Base-by-base conservation (phyloP, 2,888 invertebrate species). In the Oeneis ivallda region DNA sequence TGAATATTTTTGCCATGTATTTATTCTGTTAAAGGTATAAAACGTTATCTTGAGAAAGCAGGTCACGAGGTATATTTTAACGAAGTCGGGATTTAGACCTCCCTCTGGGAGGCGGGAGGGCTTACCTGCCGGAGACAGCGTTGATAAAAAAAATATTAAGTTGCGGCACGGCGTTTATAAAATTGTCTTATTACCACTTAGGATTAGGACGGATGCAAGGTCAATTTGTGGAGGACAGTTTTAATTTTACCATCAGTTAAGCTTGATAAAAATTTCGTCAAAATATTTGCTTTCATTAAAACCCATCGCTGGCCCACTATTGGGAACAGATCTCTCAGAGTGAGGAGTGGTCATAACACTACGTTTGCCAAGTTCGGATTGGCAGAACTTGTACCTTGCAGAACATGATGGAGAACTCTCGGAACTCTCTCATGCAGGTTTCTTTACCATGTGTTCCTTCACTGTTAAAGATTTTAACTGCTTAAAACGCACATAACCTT, bases 121-220 rank as follows among this genome's bases (percentile, higher is more conserved):
- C 15, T 50, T 60, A 56, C 61, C 67, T 71, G 64, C 62, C 68
- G 58, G 63, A 54, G 70, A 71, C 71, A 72, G 57, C 65, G 67
- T 64, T 70, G 57, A 71, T 72, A 72, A 71, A 72, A 71, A 68
- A 70, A 65, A 68, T 69, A 71, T 71, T 64, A 67, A 57, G 57
- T 65, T 68, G 62, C 59, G 54, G 54, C 52, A 65, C 43, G 50
- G 41, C 64, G 65, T 53, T 67, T 67, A 70, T 73, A 57, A 59
- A 68, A 68, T 62, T 65, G 64, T 65, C 62, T 62, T 63, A 69
- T 63, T 63, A 63, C 43, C 17, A 62, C n/a, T 65, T 62, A 11
- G 43, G 52, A 60, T 62, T 43, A 57, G 57, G 53, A 53, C 53
- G 59, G 26, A 45, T 37, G 45, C 34, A 59, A 60, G 34, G 37